Evolutionary conservation across 2,113 vertebrate genomes (phyloP).

Genomic region (Taxidea taxus): DNA sequence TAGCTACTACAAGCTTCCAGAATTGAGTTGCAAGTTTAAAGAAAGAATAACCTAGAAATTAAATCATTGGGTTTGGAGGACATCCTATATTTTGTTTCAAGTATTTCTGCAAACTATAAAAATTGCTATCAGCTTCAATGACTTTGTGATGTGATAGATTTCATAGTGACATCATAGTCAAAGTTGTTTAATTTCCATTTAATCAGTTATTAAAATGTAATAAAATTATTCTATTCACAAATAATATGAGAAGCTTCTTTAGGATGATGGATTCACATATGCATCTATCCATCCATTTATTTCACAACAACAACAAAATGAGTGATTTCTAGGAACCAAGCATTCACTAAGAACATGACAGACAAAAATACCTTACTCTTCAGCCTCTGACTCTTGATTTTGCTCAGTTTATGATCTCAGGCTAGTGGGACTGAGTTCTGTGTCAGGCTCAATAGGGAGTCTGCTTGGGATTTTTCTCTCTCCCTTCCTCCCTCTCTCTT

Average conservation of each 20-base stretch:
- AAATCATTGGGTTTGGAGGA: not conserved
- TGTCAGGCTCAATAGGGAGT: not conserved
- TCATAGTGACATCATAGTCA: not conserved
- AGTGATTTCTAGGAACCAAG: not conserved
- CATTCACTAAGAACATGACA: not conserved
- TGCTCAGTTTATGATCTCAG: not conserved
- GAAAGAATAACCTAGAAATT: conserved; percentile 11
- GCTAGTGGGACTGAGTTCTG: not conserved
- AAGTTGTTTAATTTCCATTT: not conserved
- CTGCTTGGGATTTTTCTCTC: not conserved
- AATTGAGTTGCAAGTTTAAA: not conserved
- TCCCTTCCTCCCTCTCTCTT: not conserved
- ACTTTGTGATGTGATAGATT: not conserved
- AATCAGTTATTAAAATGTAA: not conserved
- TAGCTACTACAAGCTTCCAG: not conserved
- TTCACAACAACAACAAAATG: not conserved
- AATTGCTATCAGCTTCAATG: not conserved
- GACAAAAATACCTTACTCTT: not conserved
- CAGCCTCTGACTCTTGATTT: not conserved
- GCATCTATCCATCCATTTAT: not conserved
- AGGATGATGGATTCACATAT: not conserved
- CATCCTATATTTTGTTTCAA: not conserved
- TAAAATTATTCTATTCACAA: not conserved
- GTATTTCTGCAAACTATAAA: not conserved
- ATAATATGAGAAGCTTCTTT: not conserved